Base-by-base conservation (phyloP, 23 tunicate species). In the Clavelina lepadiformis region DNA sequence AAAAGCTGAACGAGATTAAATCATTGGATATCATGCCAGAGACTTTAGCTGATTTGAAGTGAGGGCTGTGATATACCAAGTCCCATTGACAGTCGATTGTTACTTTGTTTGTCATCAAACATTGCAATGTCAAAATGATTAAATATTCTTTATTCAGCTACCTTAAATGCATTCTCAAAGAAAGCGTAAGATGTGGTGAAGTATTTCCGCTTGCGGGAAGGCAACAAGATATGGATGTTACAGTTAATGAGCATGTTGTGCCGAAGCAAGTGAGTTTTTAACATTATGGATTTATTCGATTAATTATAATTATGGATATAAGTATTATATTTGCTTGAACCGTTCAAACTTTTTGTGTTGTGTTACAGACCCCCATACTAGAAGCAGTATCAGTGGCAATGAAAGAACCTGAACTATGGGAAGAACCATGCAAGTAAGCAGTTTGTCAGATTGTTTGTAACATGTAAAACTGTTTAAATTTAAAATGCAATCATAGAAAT, bases 371-470 rank as follows among this genome's bases (percentile, higher is more conserved):
- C 3, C 85, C 95, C 5, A 63, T 86, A 1, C 65, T 86, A 0
- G 95, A 86, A 78, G 85, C 95, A 32, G 44, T 86, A 30, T 65
- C 78, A 18, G 71, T 51, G 0, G 65, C 75, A 27, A 78, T 86
- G 93, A 61, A 51, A 38, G 71, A 61, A 37, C 83, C 76, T 32
- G 31, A 30, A 22, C 18, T 61, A 3, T 76, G 69, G 66, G 6
- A 19, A n/a, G 78, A 71, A 38, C 91, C 91, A 19, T 68, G 56
- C 32, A 21, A 35, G 93, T 84, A 49, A 35, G 89, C 59, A 25
- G 41, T 21, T 27, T 18, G 23, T 53, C 24, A 8, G 6, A 3
- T 20, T 0, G 19, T 62, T 1, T 51, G n/a, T n/a, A n/a, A n/a
- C n/a, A n/a, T n/a, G n/a, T n/a, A n/a, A n/a, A n/a, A n/a, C n/a